These are phyloP conservation scores for Mandrillus leucophaeus DNA, from an alignment of 2,113 vertebrate genomes.

Conservation along the genomic window DNA sequence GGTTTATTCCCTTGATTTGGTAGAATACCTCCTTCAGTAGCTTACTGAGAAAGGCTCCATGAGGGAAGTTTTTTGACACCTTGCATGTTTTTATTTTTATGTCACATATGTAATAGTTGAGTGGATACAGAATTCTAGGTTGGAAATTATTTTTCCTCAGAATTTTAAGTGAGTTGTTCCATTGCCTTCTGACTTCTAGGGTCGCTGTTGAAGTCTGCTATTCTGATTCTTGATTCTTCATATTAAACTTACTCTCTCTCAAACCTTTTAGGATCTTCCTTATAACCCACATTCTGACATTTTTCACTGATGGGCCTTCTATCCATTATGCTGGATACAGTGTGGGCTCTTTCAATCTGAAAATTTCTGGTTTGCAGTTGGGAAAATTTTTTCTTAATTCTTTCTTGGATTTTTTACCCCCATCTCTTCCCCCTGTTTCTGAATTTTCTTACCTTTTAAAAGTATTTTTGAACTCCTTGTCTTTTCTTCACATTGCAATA, in stretches of 20 bases:
- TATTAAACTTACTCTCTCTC: neutral
- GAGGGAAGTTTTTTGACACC: neutral
- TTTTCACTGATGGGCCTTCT: neutral
- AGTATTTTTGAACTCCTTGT: neutral
- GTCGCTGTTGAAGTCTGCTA: neutral
- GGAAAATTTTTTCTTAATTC: neutral
- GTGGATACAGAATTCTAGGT: conserved; percentile 28
- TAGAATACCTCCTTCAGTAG: neutral
- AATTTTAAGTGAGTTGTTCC: conserved; percentile 2
- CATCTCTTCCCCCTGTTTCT: neutral
- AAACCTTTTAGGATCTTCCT: neutral
- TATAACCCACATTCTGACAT: neutral
- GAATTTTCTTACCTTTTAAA: neutral
- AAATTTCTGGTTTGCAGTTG: conserved; percentile 5
- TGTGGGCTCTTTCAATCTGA: neutral
- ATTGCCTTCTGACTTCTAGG: neutral
- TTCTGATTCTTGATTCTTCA: neutral
- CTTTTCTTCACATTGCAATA: neutral
- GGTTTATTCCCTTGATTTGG: neutral
- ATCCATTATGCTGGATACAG: neutral
- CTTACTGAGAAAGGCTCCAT: conserved; percentile 18
- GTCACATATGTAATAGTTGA: neutral
- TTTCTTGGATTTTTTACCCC: neutral
- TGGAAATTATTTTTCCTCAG: conserved; percentile 14
- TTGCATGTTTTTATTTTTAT: conserved; percentile 20